phyloP scores from a whole-genome alignment of 2,113 vertebrate species.

The Promerops cafer region DNA sequence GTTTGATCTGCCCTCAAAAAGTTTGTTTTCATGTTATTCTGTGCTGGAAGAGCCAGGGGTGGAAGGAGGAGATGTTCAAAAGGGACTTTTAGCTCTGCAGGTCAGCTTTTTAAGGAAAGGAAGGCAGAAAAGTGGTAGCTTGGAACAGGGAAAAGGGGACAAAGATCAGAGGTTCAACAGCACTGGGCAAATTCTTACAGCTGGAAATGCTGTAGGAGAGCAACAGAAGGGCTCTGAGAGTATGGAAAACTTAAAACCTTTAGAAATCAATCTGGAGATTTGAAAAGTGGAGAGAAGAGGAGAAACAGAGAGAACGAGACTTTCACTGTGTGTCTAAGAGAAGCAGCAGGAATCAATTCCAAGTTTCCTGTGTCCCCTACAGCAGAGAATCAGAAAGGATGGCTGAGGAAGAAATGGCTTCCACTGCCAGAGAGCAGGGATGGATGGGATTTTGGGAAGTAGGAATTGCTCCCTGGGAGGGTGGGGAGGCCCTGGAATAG shows the following conservation, averaged over 20 bases:
- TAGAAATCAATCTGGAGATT: not conserved
- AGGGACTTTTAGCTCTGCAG: not conserved
- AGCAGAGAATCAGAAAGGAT: not conserved
- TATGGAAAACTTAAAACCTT: not conserved
- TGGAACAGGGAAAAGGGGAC: not conserved
- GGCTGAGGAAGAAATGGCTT: not conserved
- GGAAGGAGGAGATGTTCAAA: not conserved
- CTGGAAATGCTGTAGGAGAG: not conserved
- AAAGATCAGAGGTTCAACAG: not conserved
- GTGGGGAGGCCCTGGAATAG: rapidly evolving
- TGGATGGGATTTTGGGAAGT: not conserved
- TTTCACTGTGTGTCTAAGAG: not conserved
- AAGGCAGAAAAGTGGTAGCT: not conserved
- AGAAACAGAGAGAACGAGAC: not conserved
- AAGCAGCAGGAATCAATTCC: not conserved
- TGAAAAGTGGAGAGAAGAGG: not conserved
- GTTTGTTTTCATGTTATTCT: not conserved
- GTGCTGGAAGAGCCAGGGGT: not conserved
- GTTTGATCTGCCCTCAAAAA: not conserved
- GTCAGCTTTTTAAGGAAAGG: not conserved
- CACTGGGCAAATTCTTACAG: not conserved
- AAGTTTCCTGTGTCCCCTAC: not conserved
- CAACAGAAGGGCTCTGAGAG: not conserved
- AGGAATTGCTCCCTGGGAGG: not conserved
- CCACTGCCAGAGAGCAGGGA: not conserved